Percentiles rank a stretch among this genome's conserved stretches.
Conservation (phyloP, 2,113 vertebrate genomes). For the Daphoenositta chrysoptera region DNA sequence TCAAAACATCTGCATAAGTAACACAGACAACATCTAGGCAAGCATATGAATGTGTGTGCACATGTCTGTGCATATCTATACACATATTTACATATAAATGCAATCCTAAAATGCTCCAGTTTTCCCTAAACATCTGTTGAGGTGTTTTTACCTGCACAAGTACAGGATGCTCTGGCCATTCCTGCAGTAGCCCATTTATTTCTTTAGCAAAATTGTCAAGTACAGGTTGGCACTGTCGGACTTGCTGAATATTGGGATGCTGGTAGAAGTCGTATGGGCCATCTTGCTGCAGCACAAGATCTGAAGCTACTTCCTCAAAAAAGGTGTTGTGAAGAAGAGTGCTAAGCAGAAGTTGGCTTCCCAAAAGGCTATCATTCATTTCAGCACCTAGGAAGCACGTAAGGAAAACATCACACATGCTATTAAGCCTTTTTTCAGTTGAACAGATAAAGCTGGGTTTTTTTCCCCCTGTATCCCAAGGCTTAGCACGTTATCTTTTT, state of each 20-base stretch:
- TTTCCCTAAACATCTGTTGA: not conserved
- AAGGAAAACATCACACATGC: not conserved
- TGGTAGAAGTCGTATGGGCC: conserved; percentile 95
- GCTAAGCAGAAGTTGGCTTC: conserved; percentile 86
- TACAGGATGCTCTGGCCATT: conserved; percentile 94
- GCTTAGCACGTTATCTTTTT: not conserved
- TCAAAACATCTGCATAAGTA: not conserved
- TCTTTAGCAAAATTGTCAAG: conserved; percentile 79
- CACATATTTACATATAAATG: not conserved
- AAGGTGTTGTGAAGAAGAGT: conserved; percentile 86
- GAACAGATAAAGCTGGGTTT: rapidly evolving
- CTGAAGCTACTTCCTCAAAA: conserved; percentile 70
- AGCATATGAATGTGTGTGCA: not conserved
- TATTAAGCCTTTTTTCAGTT: not conserved
- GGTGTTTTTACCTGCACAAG: conserved; percentile 83
- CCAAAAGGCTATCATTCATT: conserved; percentile 81
- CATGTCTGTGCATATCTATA: not conserved
- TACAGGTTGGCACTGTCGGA: conserved; percentile 82
- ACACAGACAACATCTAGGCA: not conserved
- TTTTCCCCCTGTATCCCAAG: not conserved
- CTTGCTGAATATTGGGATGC: conserved; percentile 87
- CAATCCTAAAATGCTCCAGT: not conserved
- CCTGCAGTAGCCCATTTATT: conserved; percentile 79
- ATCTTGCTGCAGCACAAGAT: conserved; percentile 74
- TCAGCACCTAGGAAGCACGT: conserved; percentile 77